These are phyloP conservation scores for Etheostoma perlongum DNA, from an alignment of 2,797 vertebrate species.

Conservation along the genomic window DNA sequence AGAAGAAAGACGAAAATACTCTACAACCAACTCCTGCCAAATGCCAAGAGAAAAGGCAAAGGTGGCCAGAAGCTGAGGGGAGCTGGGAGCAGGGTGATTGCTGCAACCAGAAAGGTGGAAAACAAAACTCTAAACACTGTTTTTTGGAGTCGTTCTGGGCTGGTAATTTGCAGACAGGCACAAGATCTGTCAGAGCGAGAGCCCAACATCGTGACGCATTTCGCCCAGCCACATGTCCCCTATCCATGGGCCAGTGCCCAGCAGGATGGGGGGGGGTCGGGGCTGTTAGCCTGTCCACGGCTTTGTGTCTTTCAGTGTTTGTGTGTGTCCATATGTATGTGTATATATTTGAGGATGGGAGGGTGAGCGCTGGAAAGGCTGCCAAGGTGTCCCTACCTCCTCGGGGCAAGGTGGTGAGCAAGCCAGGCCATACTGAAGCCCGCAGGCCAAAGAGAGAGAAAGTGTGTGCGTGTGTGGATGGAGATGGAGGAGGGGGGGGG, in stretches of 20 bases:
- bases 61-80: slow-evolving; percentile 38
- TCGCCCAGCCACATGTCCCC: slow-evolving; percentile 76
- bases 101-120: slow-evolving; percentile 54
- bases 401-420: slow-evolving; percentile 54
- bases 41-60: slow-evolving; percentile 47
- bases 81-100: slow-evolving; percentile 41
- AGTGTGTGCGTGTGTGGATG: neutral
- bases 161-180: slow-evolving; percentile 66
- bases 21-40: slow-evolving; percentile 19
- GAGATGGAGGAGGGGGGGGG: slow-evolving; percentile 22
- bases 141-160: slow-evolving; percentile 66
- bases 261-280: slow-evolving; percentile 51
- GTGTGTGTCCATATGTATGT: slow-evolving; percentile 67
- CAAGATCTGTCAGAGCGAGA: slow-evolving; percentile 69
- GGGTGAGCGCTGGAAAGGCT: slow-evolving; percentile 44
- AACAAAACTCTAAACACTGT: slow-evolving; percentile 61
- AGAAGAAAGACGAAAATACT: slow-evolving; percentile 16
- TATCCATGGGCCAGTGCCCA: slow-evolving; percentile 70
- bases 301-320: slow-evolving; percentile 51
- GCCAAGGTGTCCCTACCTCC: slow-evolving; percentile 69
- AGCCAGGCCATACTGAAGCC: slow-evolving; percentile 78
- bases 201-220: slow-evolving; percentile 76
- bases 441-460: slow-evolving; percentile 55
- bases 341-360: slow-evolving; percentile 31
- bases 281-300: slow-evolving; percentile 40